phyloP scores from a whole-genome alignment of 1,140 invertebrate genomes.

The Pseudomyrmex flavicornis region DNA sequence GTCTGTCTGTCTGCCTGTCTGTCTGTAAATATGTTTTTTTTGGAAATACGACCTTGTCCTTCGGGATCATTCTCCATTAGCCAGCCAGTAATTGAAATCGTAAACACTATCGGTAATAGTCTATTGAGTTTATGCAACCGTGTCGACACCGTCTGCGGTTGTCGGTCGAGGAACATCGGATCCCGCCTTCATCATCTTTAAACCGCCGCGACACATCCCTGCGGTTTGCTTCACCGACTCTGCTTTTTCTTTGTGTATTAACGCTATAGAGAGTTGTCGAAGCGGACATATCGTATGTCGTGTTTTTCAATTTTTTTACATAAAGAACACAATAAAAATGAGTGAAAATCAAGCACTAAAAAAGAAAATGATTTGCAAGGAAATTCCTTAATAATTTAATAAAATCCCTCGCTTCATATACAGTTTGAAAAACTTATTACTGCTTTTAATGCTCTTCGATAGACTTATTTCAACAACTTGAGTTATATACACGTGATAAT shows the following conservation, averaged over 20 bases:
- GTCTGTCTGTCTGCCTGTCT: too few relatives aligned
- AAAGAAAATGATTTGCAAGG: neutral
- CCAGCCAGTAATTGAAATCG: conserved; percentile 72
- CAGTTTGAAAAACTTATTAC: neutral
- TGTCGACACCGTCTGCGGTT: conserved; percentile 72
- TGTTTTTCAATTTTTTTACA: conserved; percentile 1
- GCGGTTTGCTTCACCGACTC: conserved; percentile 62
- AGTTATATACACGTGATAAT: neutral
- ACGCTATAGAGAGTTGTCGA: neutral
- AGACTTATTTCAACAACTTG: neutral
- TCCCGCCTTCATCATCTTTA: conserved; percentile 64
- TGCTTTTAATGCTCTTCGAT: neutral
- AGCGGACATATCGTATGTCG: neutral
- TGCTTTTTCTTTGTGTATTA: conserved; percentile 1
- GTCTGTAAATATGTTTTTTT: neutral
- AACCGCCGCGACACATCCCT: conserved; percentile 55
- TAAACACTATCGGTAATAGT: conserved; percentile 71
- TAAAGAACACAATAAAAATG: neutral
- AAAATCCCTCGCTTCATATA: conserved; percentile 1
- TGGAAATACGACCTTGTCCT: conserved; percentile 26
- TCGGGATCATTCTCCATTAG: conserved; percentile 53
- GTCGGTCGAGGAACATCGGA: conserved; percentile 25
- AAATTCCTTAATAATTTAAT: neutral
- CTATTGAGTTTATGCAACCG: conserved; percentile 68
- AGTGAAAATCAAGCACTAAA: neutral